Evolutionary conservation across 2,797 vertebrate species (phyloP).

Genomic region (Macropus fuliginosus): DNA sequence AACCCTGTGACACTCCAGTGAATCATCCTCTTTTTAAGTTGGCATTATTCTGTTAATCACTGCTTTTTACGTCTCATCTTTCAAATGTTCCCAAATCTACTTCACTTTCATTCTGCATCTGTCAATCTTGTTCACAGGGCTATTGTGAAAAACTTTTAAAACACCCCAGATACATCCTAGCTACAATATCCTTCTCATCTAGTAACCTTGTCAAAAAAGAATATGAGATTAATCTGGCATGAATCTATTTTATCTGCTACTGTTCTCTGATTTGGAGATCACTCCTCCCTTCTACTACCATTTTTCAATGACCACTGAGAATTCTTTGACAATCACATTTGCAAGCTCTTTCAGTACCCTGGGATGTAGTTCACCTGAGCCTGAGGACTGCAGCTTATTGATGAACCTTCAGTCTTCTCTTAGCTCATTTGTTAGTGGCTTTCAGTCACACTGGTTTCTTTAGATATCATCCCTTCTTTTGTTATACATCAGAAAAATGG

Average conservation of each 20-base stretch:
- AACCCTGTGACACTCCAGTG: neutral
- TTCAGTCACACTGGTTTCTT: neutral
- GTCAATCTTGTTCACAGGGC: neutral
- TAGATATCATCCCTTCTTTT: neutral
- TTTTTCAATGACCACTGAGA: neutral
- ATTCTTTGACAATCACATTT: neutral
- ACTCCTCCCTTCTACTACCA: neutral
- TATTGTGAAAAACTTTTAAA: neutral
- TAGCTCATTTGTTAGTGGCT: neutral
- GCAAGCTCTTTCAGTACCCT: neutral
- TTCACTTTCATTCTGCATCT: neutral
- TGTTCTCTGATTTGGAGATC: neutral
- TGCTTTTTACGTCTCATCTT: neutral
- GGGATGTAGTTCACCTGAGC: neutral
- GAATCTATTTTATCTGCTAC: neutral
- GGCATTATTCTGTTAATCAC: neutral
- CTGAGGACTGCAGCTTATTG: neutral
- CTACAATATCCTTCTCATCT: neutral
- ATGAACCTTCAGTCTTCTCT: neutral
- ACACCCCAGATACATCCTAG: neutral
- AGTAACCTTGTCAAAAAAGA: neutral
- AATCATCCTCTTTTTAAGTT: neutral
- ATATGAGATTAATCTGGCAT: neutral
- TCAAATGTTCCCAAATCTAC: neutral
- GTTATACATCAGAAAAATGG: neutral